phyloP scores from a whole-genome alignment of 2,113 vertebrate genomes.

The Galemys pyrenaicus region DNA sequence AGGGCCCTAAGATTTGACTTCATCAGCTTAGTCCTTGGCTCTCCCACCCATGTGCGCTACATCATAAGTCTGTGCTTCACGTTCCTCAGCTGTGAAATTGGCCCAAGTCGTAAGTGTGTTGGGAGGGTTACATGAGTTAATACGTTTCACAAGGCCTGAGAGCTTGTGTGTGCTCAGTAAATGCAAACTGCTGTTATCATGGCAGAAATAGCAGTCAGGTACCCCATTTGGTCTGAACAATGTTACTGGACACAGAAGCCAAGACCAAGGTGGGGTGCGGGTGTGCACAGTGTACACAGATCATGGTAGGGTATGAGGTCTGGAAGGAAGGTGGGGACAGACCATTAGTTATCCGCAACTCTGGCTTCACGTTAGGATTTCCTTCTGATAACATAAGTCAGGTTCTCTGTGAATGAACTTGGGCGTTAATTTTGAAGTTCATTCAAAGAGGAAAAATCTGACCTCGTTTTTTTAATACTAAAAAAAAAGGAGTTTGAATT shows the following conservation, averaged over 20 bases:
- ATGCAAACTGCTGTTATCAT: not conserved
- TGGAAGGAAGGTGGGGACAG: not conserved
- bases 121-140: not conserved
- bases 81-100: not conserved
- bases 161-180: not conserved
- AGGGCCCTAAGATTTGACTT: not conserved
- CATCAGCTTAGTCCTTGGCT: too few species aligned
- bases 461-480: not conserved
- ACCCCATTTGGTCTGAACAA: too few species aligned
- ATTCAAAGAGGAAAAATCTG: not conserved
- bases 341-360: not conserved
- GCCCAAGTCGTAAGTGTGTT: fast-evolving
- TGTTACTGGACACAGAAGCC: too few species aligned
- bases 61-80: not conserved
- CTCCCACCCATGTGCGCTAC: fast-evolving
- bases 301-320: fast-evolving
- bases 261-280: too few species aligned
- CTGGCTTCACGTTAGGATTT: not conserved
- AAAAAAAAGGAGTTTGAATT: slow-evolving; percentile 30
- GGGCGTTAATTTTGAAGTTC: not conserved
- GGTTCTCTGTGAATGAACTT: not conserved
- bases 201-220: not conserved
- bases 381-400: not conserved
- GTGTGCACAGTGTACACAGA: not conserved
- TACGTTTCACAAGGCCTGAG: not conserved